Base-by-base conservation (phyloP, 92 coral and sea anemone species). In the Porites rus region DNA sequence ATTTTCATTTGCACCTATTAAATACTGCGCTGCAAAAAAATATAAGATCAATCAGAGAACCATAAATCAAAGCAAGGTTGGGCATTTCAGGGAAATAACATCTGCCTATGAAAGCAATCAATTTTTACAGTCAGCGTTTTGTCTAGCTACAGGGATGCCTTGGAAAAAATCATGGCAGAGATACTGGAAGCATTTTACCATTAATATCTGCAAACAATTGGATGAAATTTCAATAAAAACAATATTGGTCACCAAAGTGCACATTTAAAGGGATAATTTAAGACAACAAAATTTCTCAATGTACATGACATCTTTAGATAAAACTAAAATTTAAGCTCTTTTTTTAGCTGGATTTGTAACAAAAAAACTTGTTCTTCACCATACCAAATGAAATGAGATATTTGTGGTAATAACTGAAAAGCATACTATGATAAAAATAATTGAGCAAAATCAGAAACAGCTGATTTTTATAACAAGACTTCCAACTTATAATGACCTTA, bases 91-190 rank as follows among this genome's bases (percentile, higher is more conserved):
- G n/a, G 72, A 50, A 73, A 28, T 28, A 28, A 73, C 87, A 83
- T 83, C 79, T 73, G 87, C 77, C 65, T 13, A 16, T 8, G 53
- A 74, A 73, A 74, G 80, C 87, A 83, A 83, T 72, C 87, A 83
- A 74, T 83, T 74, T 73, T n/a, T 63, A 74, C 87, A 83, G 73
- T 17, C 73, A 65, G 62, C 74, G 87, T 83, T 83, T 63, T 61
- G 87, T 83, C 87, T 83, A 61, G 11, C 67, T 7, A 2, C 18
- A n/a, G 78, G 61, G 65, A 19, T 46, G 18, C 14, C 74, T 63
- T 75, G 61, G 17, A 63, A 71, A 82, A 43, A 71, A 82, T 12
- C 16, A 31, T 18, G 28, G 25, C 22, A 6, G 59, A 82, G 59
- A 83, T 13, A 71, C 20, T 51, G 63, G 22, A 64, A 62, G 46